Base-by-base conservation (phyloP, 2,113 vertebrate species). In the Edolisoma coerulescens region DNA sequence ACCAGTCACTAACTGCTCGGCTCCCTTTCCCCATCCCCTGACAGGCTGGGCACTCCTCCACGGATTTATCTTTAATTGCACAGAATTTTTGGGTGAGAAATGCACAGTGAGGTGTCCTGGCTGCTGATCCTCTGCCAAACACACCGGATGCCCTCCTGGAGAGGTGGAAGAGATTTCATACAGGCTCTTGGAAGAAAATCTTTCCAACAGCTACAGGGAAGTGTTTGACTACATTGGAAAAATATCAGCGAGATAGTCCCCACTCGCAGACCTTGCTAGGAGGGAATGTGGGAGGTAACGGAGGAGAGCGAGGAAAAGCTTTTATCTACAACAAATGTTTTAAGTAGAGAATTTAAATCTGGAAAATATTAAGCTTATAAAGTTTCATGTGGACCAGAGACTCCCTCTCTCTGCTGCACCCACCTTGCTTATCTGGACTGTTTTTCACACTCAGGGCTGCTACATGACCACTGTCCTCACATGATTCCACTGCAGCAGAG, bases 261-360 rank as follows among this genome's bases (percentile, higher is more conserved):
- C 28, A 11, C 45, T 23, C 15, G 10, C 61, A 87, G 82, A 56
- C 47, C 47, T 41, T 35, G 65, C 57, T 67, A 16, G 56, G 50
- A 61, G 68, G 76, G 83, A 59, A 63, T 1, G 90, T 88, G 92
- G 94, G 92, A 96, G 92, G 67, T 54, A 45, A 63, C 73, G 65
- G 50, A 73, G 53, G 27, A 69, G 79, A 70, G 79, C 32, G 86
- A 94, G 88, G 94, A 94, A 84, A 90, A 68, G 68, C 64, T 92
- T 96, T 90, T 89, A 95, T 87, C 89, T 86, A 3, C 47, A 45
- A 20, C 54, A 60, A 47, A 22, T 15, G n/a, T 64, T 47, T 61
- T 19, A 44, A 73, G 67, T 7, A 45, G 26, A 83, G 77, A 27
- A 54, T 17, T 85, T 50, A 32, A 84, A 86, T 81, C 91, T 95